Base-by-base conservation (phyloP, 2,888 invertebrate genomes). In the Mythimna ferrago region DNA sequence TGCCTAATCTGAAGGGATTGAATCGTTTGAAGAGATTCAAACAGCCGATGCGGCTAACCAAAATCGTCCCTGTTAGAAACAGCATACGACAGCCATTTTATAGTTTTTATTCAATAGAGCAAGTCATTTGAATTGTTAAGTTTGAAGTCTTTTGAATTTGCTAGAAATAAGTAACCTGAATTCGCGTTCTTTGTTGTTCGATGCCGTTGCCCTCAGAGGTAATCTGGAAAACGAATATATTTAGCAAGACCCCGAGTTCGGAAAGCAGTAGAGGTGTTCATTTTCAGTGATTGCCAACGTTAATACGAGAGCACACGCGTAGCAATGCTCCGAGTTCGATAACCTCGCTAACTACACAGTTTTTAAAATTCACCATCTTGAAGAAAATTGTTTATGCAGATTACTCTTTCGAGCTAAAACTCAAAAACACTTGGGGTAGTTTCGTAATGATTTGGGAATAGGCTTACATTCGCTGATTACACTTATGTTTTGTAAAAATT, bases 261-360 rank as follows among this genome's bases (percentile, higher is more conserved):
- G 86, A 90, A 89, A 91, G 89, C 89, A 86, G 85, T 62, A 68
- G 84, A 92, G 90, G 94, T 94, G 95, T 93, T 92, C 94, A 94
- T 94, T 93, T 90, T 91, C 89, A 91, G 91, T 92, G 91, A 94
- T 94, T 93, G 90, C 89, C 79, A 88, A 88, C 91, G 92, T 91
- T 93, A 93, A 94, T 91, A 93, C 84, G 88, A 89, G 83, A 86
- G 88, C 87, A 90, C 80, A 89, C 88, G 89, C 88, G 87, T 86
- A 88, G 87, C 83, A 85, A 82, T 91, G 86, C 88, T 88, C 82
- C 71, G 80, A 91, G 94, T 92, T 94, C 93, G 88, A 90, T 91
- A 90, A 93, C 93, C 94, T 87, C 79, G 77, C 80, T 54, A 58
- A 69, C 75, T 61, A 72, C 56, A 65, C 56, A 75, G 48, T 77